phyloP scores from a whole-genome alignment of 1,140 invertebrate genomes.

The Atta cephalotes region DNA sequence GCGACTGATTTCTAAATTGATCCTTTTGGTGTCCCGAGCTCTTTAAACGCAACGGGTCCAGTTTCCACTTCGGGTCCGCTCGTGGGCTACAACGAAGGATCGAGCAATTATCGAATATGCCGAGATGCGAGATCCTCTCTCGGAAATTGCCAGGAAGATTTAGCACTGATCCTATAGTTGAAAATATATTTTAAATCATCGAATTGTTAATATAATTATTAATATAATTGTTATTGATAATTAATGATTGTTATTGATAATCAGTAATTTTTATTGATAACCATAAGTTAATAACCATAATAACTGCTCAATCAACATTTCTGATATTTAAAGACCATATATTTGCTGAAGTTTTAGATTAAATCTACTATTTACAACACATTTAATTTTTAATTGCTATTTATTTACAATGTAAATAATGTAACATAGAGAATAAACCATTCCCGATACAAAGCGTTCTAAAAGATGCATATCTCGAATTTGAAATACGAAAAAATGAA shows the following conservation, averaged over 20 bases:
- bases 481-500: neutral
- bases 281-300: neutral
- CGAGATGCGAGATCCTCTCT: constrained; percentile 2
- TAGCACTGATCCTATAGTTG: neutral
- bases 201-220: neutral
- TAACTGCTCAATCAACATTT: neutral
- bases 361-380: neutral
- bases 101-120: constrained; percentile 32
- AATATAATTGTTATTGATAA: neutral
- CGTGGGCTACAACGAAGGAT: constrained; percentile 30
- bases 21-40: constrained; percentile 61
- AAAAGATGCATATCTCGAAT: neutral
- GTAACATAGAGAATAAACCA: neutral
- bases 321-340: neutral
- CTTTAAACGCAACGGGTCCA: constrained; percentile 62
- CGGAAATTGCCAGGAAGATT: neutral
- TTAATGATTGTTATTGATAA: neutral
- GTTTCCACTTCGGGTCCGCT: constrained; percentile 61
- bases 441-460: neutral
- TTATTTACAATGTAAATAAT: neutral
- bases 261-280: neutral
- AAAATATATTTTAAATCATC: neutral
- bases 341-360: neutral
- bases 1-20: constrained; percentile 58
- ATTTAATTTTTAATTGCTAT: neutral